Evolutionary conservation across 37 sponge, comb jelly and placozoan species (phyloP).

Genomic region (Crambe crambe): DNA sequence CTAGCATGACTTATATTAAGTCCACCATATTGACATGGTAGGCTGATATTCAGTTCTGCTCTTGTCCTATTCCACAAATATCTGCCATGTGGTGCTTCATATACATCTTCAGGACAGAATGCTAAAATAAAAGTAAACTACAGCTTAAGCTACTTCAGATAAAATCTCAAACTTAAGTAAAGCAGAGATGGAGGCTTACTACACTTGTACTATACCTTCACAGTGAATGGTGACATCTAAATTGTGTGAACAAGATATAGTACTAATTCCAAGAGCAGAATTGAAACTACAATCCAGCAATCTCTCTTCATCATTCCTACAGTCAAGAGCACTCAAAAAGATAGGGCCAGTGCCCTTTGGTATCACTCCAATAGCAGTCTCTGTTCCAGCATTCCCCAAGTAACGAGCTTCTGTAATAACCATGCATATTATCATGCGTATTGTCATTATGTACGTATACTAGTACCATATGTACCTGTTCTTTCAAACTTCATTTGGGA

Average conservation of each 20-base stretch:
- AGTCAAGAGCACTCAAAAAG: conserved; percentile 14
- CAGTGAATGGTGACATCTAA: conserved; percentile 25
- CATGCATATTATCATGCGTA: not conserved
- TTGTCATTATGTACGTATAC: no score
- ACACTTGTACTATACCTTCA: conserved; percentile 9
- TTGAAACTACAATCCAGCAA: not conserved
- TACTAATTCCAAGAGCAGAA: conserved; percentile 13
- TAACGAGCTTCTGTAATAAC: not conserved
- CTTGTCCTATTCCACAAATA: conserved; percentile 2
- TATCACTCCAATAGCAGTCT: not conserved
- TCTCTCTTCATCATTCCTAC: not conserved
- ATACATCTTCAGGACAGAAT: conserved; percentile 5
- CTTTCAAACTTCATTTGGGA: conserved; percentile 17
- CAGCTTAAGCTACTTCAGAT: not conserved
- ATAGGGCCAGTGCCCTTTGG: conserved; percentile 16
- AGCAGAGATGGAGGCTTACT: not conserved
- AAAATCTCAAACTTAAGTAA: not conserved
- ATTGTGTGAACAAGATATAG: not conserved
- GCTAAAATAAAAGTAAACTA: not conserved
- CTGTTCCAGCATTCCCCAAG: not conserved
- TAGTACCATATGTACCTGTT: not conserved
- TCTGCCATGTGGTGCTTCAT: not conserved
- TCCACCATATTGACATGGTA: conserved; percentile 18
- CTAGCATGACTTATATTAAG: not conserved
- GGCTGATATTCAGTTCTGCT: not conserved